phyloP scores from a whole-genome alignment of 1,140 invertebrate genomes.

The Musca vetustissima region DNA sequence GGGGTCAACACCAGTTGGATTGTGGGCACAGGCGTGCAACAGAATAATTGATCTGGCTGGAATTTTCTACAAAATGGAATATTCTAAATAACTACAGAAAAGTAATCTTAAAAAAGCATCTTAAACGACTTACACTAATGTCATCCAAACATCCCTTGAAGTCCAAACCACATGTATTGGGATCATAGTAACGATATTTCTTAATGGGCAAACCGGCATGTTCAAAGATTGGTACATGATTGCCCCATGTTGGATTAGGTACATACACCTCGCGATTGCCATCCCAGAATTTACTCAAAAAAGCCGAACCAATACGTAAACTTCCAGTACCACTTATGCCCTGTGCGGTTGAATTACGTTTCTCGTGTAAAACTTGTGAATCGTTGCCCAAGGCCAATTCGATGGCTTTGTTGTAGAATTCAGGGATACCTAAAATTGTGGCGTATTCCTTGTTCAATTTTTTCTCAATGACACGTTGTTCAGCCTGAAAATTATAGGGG shows the following conservation, averaged over 20 bases:
- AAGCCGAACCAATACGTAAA: constrained; percentile 88
- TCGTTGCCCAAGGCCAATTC: constrained; percentile 87
- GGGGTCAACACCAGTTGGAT: constrained; percentile 96
- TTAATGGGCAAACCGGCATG: constrained; percentile 85
- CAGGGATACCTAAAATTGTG: constrained; percentile 81
- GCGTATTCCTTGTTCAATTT: constrained; percentile 95
- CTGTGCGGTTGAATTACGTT: constrained; percentile 68
- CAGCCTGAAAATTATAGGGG: constrained; percentile 68
- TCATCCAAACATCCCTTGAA: constrained; percentile 89
- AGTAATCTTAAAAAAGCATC: no score
- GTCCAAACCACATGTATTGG: constrained; percentile 94
- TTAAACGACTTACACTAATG: constrained; percentile 81
- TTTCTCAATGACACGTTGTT: constrained; percentile 70
- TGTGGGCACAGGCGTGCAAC: constrained; percentile 97
- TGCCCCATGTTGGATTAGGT: constrained; percentile 97
- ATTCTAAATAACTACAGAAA: not conserved
- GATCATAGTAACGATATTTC: constrained; percentile 94
- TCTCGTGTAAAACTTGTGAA: constrained; percentile 72
- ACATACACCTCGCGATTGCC: constrained; percentile 87
- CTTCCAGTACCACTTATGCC: constrained; percentile 97
- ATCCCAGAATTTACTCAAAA: constrained; percentile 84
- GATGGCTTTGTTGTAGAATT: constrained; percentile 81
- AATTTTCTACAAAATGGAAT: constrained; percentile 75
- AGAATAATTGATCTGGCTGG: constrained; percentile 91
- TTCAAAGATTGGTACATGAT: constrained; percentile 94